Conservation (phyloP, 2,888 invertebrate species). For the Galeopsomyia nigrocyanea region DNA sequence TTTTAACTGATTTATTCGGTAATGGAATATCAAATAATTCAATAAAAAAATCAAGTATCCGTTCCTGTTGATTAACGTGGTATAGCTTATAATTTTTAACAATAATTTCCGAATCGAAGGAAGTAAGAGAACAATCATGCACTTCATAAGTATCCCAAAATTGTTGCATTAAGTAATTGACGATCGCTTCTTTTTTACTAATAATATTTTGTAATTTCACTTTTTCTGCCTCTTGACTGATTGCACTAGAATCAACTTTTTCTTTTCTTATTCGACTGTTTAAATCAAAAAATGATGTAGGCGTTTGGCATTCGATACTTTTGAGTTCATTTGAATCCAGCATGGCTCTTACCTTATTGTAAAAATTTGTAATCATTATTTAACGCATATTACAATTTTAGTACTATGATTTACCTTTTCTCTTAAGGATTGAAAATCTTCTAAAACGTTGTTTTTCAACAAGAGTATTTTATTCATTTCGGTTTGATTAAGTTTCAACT, state of each 20-base stretch:
- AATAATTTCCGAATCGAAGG: constrained; percentile 66
- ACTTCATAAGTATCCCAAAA: constrained; percentile 74
- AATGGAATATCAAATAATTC: constrained; percentile 42
- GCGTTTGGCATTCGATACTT: constrained; percentile 72
- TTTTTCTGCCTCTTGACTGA: constrained; percentile 70
- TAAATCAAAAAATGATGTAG: constrained; percentile 75
- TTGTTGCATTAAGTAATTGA: constrained; percentile 71
- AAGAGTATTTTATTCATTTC: constrained; percentile 54
- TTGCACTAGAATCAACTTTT: constrained; percentile 66
- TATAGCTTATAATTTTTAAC: constrained; percentile 74
- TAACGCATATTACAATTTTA: not conserved
- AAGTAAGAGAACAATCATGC: constrained; percentile 65
- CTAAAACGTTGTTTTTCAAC: constrained; percentile 61
- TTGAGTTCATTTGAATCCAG: constrained; percentile 73
- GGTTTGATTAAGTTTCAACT: constrained; percentile 45
- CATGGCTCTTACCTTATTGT: constrained; percentile 59
- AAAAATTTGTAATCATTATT: not conserved
- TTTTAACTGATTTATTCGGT: not conserved
- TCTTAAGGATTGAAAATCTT: constrained; percentile 59
- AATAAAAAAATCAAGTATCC: constrained; percentile 36
- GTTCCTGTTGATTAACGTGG: not conserved
- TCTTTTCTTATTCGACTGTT: constrained; percentile 70
- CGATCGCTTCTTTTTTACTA: constrained; percentile 72
- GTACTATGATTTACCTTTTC: constrained; percentile 19
- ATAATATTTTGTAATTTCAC: constrained; percentile 71